Evolutionary conservation across 2,113 vertebrate genomes (phyloP), one percentile per base, ranked within the genome.

Genomic region (Rousettus leschenaultii): DNA sequence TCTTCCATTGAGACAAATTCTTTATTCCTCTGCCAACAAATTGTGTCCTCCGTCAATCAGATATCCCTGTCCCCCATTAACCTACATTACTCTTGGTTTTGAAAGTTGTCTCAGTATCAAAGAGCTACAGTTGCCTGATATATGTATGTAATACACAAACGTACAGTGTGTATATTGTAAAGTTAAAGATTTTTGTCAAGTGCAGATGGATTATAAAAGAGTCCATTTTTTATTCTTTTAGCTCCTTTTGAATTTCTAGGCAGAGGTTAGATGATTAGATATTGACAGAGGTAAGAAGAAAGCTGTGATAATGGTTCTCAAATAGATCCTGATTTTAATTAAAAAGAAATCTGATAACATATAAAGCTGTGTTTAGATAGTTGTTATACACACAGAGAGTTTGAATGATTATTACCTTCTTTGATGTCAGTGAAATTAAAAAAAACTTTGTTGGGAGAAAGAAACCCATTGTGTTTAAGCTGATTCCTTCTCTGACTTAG

Each of bases 1-100:
- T 98, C 96, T 96, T 97, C 74, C 68, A 79, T 93, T 94, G 97
- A 96, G 82, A 96, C 93, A 95, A 91, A 51, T 91, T 97, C 96
- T 98, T 94, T 95, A 79, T 96, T 95, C 95, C 89, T 93, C 93
- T 97, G 89, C 95, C 83, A 83, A 86, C 0, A 22, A 96, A 96
- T 95, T 95, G 61, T 97, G 96, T 96, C 96, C 95, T 93, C 91
- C 89, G 63, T 91, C 96, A 95, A 70, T 97, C 95, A 96, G 65
- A 22, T 75, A 73, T 96, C 33, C 96, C 71, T 68, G 30, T 57
- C 48, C 74, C 43, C 48, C 77, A 95, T 93, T 96, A 89, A 89
- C 66, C 43, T 86, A 71, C 35, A 93, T 55, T 74, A 22, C 28
- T 78, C 73, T 65, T 78, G 63, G 33, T 70, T 95, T 77, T 88